Percentiles rank a stretch among this genome's conserved stretches.
Conservation (phyloP, 2,797 vertebrate genomes). For the Catamblyrhynchus diadema region DNA sequence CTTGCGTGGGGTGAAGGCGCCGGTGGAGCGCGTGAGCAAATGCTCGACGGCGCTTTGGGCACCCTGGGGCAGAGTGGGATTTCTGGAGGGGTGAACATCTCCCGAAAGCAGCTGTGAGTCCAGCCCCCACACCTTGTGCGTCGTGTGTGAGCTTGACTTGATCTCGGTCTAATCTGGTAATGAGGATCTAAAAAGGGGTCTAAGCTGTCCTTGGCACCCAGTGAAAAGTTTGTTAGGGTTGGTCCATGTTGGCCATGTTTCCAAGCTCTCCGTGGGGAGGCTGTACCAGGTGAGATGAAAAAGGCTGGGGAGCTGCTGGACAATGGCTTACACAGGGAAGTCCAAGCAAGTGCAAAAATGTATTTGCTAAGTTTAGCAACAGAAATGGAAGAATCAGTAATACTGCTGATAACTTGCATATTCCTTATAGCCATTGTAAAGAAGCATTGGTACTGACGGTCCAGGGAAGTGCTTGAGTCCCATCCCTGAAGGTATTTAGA, state of each 20-base stretch:
- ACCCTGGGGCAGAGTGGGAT: fast-evolving
- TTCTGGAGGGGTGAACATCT: no score
- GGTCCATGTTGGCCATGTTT: fast-evolving
- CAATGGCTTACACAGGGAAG: not conserved
- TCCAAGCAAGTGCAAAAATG: not conserved
- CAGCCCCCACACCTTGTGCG: fast-evolving
- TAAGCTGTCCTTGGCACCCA: not conserved
- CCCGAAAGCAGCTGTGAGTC: not conserved
- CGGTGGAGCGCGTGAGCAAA: fast-evolving
- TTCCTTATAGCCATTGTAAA: not conserved
- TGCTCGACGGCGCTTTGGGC: fast-evolving
- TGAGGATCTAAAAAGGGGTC: no score
- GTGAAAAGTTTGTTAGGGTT: not conserved
- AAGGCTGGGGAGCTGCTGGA: not conserved
- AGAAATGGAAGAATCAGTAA: not conserved
- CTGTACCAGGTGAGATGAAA: fast-evolving
- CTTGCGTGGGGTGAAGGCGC: not conserved
- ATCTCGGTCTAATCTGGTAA: no score
- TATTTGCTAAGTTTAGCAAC: not conserved
- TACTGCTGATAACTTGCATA: not conserved
- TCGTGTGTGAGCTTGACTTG: not conserved
- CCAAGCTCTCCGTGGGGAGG: fast-evolving
- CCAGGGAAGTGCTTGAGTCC: not conserved
- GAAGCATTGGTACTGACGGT: not conserved
- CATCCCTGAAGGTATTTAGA: not conserved